Evolutionary conservation across 2,113 vertebrate genomes (phyloP), one percentile per base, ranked within the genome.

Genomic region (Nannospalax galili): DNA sequence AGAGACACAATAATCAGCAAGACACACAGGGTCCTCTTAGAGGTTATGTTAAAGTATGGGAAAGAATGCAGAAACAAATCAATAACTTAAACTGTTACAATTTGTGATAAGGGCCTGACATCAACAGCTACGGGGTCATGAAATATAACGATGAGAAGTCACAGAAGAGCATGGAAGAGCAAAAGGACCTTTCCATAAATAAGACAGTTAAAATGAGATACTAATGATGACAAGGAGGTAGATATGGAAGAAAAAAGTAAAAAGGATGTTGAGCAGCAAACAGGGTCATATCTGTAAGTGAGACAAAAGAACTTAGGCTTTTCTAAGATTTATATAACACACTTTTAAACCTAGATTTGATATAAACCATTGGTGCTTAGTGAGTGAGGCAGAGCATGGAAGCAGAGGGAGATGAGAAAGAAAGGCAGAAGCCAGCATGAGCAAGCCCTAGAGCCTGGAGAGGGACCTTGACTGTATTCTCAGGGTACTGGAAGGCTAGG

Each of bases 311-410:
- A 12, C 15, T 37, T 89, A 5, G 10, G 2, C 5, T 92, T 91
- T 96, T 90, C 91, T 74, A 90, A 93, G 52, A 92, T 84, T 0
- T 65, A 1, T 32, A 45, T n/a, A 28, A 94, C 64, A 93, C 74
- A 22, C 40, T 5, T 4, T 58, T 88, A 69, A 35, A 74, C 64
- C 1, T 80, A 30, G 11, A 32, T 58, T 73, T 80, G 62, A 64
- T 32, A 78, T 84, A 84, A 96, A 93, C 45, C 24, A 84, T 28
- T 30, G 1, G 22, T 56, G 8, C 40, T 80, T 80, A 32, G 20
- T 62, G 9, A 88, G 10, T 42, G 30, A 95, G 40, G 14, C 37
- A 90, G 42, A 70, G 86, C 10, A 77, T 0, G 52, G 40, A 8
- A 35, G 1, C 8, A 48, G 28, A 77, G 28, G 6, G 22, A 88